Evolutionary conservation across 2,797 vertebrate species (phyloP).

Genomic region (Acropternis orthonyx): DNA sequence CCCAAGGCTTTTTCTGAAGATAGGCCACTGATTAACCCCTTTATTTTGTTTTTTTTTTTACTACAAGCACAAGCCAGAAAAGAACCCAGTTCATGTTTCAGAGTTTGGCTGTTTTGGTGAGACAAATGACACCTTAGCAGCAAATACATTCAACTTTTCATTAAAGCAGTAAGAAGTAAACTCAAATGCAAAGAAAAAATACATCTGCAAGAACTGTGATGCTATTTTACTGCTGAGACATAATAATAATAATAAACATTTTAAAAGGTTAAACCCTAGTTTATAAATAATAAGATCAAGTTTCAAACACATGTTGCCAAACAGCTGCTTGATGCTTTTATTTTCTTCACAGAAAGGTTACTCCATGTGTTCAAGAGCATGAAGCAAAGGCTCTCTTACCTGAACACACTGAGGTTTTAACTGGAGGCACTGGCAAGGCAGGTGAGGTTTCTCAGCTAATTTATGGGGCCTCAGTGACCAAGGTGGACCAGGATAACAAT

Average conservation of each 20-base stretch:
- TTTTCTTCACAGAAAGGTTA: background rate
- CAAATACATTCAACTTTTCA: background rate
- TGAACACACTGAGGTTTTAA: background rate
- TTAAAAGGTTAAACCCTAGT: slow-evolving; percentile 24
- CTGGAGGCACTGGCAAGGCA: background rate
- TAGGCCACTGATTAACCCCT: background rate
- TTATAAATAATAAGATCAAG: slow-evolving; percentile 37
- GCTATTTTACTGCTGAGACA: background rate
- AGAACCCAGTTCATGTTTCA: background rate
- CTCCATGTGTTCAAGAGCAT: background rate
- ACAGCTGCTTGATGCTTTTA: slow-evolving; percentile 24
- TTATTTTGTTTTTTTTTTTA: background rate
- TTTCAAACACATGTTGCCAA: slow-evolving; percentile 10
- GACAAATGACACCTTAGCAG: background rate
- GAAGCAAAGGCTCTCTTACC: background rate
- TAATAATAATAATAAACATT: slow-evolving; percentile 8
- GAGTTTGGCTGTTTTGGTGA: background rate
- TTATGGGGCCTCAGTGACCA: background rate
- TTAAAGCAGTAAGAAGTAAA: background rate
- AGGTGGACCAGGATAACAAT: background rate
- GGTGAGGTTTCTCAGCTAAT: background rate
- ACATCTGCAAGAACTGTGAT: background rate
- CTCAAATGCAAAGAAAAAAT: background rate
- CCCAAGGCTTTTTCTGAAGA: background rate
- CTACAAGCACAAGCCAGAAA: background rate